phyloP scores from a whole-genome alignment of 92 coral and sea anemone species.

The Actinostola sp. region DNA sequence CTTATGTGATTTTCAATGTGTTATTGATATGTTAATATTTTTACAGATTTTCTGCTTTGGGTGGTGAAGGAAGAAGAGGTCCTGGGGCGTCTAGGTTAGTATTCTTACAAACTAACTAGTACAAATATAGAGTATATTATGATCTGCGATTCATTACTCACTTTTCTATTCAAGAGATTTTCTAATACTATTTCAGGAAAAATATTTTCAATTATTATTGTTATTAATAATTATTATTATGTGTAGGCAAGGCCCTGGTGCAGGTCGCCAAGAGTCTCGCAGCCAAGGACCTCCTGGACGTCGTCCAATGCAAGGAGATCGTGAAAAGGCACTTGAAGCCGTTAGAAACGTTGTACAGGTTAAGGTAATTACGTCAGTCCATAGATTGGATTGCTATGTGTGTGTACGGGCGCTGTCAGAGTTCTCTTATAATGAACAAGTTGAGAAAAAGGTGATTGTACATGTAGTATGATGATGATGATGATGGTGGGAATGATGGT shows the following conservation, averaged over 20 bases:
- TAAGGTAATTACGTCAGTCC: constrained; percentile 29
- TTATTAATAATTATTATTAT: not conserved
- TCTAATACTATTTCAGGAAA: no score
- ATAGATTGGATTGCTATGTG: not conserved
- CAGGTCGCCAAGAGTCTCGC: constrained; percentile 85
- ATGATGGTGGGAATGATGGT: no score
- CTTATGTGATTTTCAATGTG: not conserved
- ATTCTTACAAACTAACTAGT: not conserved
- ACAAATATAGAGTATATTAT: no score
- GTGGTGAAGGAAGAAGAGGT: constrained; percentile 74
- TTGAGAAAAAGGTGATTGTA: no score
- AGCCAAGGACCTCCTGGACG: constrained; percentile 74
- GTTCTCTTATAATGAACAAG: no score
- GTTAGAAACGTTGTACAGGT: constrained; percentile 61
- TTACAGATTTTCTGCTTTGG: constrained; percentile 79
- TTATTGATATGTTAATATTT: not conserved
- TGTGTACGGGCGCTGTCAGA: no score
- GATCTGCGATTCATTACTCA: no score
- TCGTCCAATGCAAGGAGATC: constrained; percentile 47
- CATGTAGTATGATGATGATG: no score
- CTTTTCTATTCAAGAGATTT: no score
- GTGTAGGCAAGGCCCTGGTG: constrained; percentile 61
- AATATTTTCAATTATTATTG: not conserved
- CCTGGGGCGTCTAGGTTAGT: constrained; percentile 72
- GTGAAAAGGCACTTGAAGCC: constrained; percentile 89